Evolutionary conservation across 2,113 vertebrate genomes (phyloP).

Genomic region (Brevimyrus niger): DNA sequence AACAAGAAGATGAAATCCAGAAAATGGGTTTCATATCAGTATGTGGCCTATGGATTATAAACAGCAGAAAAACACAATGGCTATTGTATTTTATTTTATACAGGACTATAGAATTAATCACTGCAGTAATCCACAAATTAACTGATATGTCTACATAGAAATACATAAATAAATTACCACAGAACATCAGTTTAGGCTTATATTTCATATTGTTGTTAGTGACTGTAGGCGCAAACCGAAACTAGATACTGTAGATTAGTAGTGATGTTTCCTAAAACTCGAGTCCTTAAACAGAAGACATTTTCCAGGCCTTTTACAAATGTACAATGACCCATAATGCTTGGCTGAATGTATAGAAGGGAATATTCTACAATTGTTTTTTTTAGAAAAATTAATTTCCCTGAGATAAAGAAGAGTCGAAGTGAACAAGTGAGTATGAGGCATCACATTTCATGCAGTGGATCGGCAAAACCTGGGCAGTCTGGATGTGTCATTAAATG

Average conservation of each 20-base stretch:
- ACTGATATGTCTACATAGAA: not conserved
- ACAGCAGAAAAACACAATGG: not conserved
- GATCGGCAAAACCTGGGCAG: not conserved
- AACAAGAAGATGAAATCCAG: not conserved
- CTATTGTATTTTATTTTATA: not conserved
- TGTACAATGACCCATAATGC: not conserved
- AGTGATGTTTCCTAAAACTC: not conserved
- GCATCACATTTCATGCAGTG: not conserved
- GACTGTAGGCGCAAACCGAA: not conserved
- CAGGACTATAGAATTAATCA: not conserved
- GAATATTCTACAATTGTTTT: not conserved
- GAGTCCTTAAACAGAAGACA: not conserved
- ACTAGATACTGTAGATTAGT: not conserved
- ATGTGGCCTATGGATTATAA: not conserved
- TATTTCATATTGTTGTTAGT: not conserved
- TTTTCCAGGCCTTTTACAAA: not conserved
- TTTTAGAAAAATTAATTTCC: not conserved
- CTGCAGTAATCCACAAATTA: not conserved
- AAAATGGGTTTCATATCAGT: not conserved
- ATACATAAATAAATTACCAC: not conserved
- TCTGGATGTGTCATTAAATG: not conserved
- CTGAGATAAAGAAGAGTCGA: not conserved
- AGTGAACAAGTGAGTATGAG: not conserved
- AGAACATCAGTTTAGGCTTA: not conserved
- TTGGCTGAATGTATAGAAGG: not conserved